phyloP scores from a whole-genome alignment of 2,888 invertebrate genomes.

The Tupiocoris notatus region DNA sequence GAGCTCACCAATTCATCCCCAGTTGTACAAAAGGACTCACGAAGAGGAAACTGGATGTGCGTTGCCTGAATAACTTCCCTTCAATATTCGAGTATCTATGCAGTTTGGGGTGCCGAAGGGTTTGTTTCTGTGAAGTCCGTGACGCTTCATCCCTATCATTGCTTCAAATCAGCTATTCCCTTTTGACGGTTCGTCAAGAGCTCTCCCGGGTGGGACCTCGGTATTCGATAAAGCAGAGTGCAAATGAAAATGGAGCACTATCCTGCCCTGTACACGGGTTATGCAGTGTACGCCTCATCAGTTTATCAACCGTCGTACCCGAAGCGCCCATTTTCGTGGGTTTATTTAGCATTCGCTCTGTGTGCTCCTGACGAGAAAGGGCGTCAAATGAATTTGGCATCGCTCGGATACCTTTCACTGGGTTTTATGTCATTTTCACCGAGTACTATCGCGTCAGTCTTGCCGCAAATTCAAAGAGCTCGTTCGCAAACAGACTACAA shows the following conservation, averaged over 20 bases:
- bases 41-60: not conserved
- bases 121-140: too few species aligned
- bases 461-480: too few species aligned
- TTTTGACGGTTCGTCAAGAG: not conserved
- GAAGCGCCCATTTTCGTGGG: not conserved
- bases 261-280: not conserved
- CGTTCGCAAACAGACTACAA: too few species aligned
- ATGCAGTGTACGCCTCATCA: not conserved
- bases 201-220: not conserved
- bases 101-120: not conserved
- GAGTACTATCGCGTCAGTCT: too few species aligned
- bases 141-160: not conserved
- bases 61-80: not conserved
- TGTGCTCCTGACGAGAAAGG: not conserved
- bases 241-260: not conserved
- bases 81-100: not conserved
- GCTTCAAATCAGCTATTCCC: not conserved
- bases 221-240: not conserved
- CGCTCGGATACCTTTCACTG: not conserved
- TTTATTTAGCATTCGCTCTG: not conserved
- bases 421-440: not conserved
- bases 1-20: too few species aligned
- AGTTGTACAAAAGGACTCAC: not conserved
- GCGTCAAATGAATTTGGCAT: not conserved
- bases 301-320: not conserved